Evolutionary conservation across 2,888 invertebrate genomes (phyloP), one percentile per base, ranked within the genome.

Genomic region (Strigamia crassipes): DNA sequence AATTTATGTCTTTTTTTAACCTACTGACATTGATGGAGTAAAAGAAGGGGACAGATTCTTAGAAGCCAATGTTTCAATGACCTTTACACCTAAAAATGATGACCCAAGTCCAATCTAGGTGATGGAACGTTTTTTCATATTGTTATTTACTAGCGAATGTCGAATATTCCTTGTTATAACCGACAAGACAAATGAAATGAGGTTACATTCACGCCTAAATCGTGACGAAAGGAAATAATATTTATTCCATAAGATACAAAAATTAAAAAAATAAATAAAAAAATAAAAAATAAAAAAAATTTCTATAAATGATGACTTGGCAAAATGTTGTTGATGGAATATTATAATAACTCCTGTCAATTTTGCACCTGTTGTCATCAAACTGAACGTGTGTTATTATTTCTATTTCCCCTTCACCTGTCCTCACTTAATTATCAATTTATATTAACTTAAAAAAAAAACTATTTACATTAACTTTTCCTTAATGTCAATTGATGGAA

Each of bases 61-160:
- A 73, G 31, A 73, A 73, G 31, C 27, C 27, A 15, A 31, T 31
- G 73, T 73, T 73, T 73, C 73, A 73, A 73, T 31, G 73, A 73
- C 73, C 73, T 73, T 73, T 73, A 31, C 31, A 31, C 23, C 73
- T 31, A 56, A 56, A 18, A 56, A 18, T 18, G 56, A 73, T 73
- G 73, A 73, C 73, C 73, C 27, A 73, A 31, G 73, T 27, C 73
- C 73, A 73, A 73, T 73, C 21, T 73, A 73, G 73, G 73, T 73
- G 31, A 27, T 73, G 73, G 73, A 73, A 73, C 23, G 31, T 15
- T 56, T 21, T 73, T 73, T 73, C 10, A 38, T 31, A 73, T 73
- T 23, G 3, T 18, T n/a, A 56, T 56, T 73, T 73, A 12, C 27
- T 31, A 73, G 27, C 73, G 12, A 73, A 27, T 31, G 31, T 73